A percentile compares a stretch with the other conserved stretches of the same genome.
Evolutionary conservation across 2,113 vertebrate genomes (phyloP).

Genomic region (Myotis davidii): DNA sequence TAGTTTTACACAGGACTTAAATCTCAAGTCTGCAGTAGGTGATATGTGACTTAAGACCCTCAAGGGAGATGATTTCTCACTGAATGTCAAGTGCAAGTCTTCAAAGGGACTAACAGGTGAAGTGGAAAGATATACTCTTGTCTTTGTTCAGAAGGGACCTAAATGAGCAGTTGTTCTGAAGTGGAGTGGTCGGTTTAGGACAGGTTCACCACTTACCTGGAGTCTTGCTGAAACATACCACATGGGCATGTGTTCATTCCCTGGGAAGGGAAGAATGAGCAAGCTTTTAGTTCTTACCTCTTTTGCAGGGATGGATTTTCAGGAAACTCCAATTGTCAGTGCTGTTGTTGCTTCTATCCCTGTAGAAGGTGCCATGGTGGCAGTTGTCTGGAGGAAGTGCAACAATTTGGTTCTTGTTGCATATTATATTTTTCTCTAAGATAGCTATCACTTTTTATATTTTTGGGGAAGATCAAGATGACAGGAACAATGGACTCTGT

Average conservation of each 20-base stretch:
- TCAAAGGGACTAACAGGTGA: slow-evolving; percentile 32
- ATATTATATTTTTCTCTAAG: neutral
- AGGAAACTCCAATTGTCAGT: neutral
- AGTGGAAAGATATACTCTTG: slow-evolving; percentile 8
- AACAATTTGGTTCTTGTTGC: neutral
- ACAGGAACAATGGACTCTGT: neutral
- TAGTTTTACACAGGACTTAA: neutral
- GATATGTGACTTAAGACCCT: slow-evolving; percentile 20
- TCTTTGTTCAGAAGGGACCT: slow-evolving; percentile 16
- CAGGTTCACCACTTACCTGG: neutral
- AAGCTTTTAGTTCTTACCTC: neutral
- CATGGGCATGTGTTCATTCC: neutral
- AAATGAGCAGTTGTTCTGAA: neutral
- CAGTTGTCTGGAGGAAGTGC: neutral
- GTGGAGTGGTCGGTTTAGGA: neutral
- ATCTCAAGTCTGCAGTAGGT: slow-evolving; percentile 15
- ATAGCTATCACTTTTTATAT: neutral
- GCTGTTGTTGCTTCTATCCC: neutral
- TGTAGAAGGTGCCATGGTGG: neutral
- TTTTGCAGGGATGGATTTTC: neutral
- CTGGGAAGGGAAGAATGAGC: neutral
- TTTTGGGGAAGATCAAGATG: neutral
- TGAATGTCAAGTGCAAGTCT: slow-evolving; percentile 21
- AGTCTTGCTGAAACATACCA: neutral
- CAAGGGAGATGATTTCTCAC: slow-evolving; percentile 53